phyloP scores from a whole-genome alignment of 2,888 invertebrate genomes.

The Philhelius pedissequus region DNA sequence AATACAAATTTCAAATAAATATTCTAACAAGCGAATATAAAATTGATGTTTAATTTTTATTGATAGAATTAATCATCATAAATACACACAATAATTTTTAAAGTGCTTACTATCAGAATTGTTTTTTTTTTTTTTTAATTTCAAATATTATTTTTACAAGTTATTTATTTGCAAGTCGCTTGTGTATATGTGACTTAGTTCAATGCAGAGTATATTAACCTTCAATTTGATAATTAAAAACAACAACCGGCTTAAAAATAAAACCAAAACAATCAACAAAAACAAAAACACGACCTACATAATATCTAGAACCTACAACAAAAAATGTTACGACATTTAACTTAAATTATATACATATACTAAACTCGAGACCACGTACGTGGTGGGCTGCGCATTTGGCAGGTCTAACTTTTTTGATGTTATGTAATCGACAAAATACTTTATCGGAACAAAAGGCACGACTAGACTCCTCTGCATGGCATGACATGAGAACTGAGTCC shows the following conservation, averaged over 20 bases:
- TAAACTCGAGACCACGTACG: background rate
- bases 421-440: background rate
- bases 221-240: background rate
- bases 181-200: background rate
- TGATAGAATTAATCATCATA: background rate
- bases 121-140: too few species aligned
- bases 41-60: background rate
- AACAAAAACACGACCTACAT: background rate
- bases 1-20: background rate
- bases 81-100: background rate
- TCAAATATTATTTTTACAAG: background rate
- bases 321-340: background rate
- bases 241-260: background rate
- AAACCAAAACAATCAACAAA: conserved; percentile 19
- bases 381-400: conserved; percentile 28
- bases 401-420: background rate
- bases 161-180: too few species aligned
- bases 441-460: background rate
- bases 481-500: background rate
- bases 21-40: background rate
- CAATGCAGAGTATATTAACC: conserved; percentile 2
- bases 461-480: background rate
- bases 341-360: background rate
- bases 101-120: too few species aligned
- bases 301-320: background rate